Evolutionary conservation across 2,888 invertebrate genomes (phyloP).

Genomic region (Hetaerina titia): DNA sequence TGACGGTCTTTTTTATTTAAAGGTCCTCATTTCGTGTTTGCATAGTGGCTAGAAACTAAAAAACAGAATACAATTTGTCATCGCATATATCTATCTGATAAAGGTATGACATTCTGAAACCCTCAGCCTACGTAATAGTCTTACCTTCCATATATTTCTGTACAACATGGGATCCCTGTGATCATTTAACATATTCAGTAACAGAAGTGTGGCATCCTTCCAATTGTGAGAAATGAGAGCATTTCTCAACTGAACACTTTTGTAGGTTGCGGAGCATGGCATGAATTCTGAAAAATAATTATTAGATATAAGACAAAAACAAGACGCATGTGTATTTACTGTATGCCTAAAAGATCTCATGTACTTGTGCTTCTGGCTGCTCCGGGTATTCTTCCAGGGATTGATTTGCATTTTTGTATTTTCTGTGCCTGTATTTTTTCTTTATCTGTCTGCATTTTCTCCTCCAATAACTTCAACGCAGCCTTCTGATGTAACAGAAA

Average conservation of each 20-base stretch:
- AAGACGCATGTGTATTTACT: neutral
- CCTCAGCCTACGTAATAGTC: neutral
- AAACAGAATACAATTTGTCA: too few species aligned
- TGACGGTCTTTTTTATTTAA: too few species aligned
- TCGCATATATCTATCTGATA: too few species aligned
- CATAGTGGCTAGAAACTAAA: too few species aligned
- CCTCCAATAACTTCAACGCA: neutral
- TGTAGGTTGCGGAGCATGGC: neutral
- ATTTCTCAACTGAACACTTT: constrained; percentile 22
- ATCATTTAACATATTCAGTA: neutral
- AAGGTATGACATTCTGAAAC: neutral
- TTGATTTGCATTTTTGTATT: neutral
- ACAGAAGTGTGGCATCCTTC: constrained; percentile 6
- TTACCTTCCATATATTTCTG: constrained; percentile 43
- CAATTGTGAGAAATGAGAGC: constrained; percentile 53
- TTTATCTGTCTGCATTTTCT: neutral
- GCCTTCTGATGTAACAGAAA: neutral
- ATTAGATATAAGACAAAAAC: neutral
- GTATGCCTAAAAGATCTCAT: neutral
- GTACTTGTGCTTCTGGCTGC: neutral
- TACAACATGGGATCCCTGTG: neutral
- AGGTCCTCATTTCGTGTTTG: too few species aligned
- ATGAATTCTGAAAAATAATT: neutral
- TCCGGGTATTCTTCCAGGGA: neutral
- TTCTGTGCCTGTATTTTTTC: neutral